Percentiles rank a stretch among this genome's conserved stretches.
Conservation (phyloP, 2,797 vertebrate genomes). For the Eupleurogrammus muticus region DNA sequence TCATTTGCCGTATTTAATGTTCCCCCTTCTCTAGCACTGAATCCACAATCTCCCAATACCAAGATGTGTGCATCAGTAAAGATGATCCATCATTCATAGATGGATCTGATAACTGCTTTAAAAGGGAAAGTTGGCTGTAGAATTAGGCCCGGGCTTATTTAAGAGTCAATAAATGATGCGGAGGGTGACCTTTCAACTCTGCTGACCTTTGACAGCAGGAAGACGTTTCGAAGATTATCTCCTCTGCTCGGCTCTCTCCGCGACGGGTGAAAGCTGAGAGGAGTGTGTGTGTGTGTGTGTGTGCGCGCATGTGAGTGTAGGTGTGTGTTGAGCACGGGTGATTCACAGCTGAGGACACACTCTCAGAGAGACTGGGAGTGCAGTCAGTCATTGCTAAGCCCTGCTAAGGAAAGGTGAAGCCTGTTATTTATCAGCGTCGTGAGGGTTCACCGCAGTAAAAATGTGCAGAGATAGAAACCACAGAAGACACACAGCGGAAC, state of each 20-base stretch:
- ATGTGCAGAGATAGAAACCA: constrained; percentile 61
- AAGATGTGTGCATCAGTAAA: constrained; percentile 9
- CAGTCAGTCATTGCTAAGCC: constrained; percentile 76
- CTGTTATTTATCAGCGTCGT: constrained; percentile 77
- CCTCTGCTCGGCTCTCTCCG: constrained; percentile 79
- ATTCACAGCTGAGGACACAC: constrained; percentile 81
- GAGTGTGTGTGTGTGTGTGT: constrained; percentile 31
- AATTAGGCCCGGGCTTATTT: constrained; percentile 88
- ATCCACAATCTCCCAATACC: constrained; percentile 9
- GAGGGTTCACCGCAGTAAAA: constrained; percentile 73
- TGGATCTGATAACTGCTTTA: constrained; percentile 82
- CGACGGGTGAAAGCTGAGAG: constrained; percentile 73
- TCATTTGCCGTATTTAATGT: constrained; percentile 5
- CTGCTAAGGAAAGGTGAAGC: constrained; percentile 68
- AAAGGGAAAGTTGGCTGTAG: constrained; percentile 82
- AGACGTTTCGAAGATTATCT: constrained; percentile 89
- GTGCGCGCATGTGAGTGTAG: constrained; percentile 16
- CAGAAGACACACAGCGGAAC: constrained; percentile 53
- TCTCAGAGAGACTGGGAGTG: constrained; percentile 70
- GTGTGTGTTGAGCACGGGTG: constrained; percentile 67
- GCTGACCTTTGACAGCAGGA: constrained; percentile 91
- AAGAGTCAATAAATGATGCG: constrained; percentile 92
- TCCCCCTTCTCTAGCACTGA: constrained; percentile 13
- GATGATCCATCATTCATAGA: constrained; percentile 72
- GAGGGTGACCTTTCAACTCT: constrained; percentile 91